A percentile compares a stretch with the other conserved stretches of the same genome.
Conservation (phyloP, 2,797 vertebrate species). For the Hemitrygon akajei region DNA sequence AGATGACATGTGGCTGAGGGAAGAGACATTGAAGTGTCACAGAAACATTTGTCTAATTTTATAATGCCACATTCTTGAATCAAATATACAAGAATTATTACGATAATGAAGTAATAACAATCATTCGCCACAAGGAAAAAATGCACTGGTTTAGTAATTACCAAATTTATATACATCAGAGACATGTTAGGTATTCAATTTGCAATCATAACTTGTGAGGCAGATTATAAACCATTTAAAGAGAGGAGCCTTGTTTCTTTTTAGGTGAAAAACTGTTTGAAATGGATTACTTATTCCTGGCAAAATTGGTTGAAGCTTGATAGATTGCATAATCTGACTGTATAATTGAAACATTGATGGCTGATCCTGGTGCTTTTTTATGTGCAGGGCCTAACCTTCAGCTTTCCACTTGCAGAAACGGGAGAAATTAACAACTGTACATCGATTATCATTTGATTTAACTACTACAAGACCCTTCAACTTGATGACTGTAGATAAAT, state of each 20-base stretch:
- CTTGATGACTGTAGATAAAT: not conserved
- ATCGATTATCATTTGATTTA: constrained; percentile 12
- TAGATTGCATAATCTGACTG: not conserved
- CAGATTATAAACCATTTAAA: constrained; percentile 14
- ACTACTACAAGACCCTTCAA: not conserved
- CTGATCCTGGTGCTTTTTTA: not conserved
- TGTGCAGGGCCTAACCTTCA: not conserved
- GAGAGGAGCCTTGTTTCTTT: not conserved
- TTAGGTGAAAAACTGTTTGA: not conserved
- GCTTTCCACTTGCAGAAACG: not conserved
- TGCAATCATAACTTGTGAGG: constrained; percentile 4
- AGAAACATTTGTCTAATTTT: not conserved
- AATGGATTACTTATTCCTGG: not conserved
- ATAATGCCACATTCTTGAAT: not conserved
- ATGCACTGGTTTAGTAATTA: constrained; percentile 1
- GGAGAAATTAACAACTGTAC: not conserved
- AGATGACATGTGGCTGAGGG: not conserved
- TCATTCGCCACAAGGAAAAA: not conserved
- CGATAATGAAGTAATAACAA: not conserved
- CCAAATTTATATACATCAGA: not conserved
- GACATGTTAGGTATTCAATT: not conserved
- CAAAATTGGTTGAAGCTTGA: constrained; percentile 2
- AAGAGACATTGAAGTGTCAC: not conserved
- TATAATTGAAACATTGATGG: not conserved
- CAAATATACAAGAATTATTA: not conserved